Base-by-base conservation (phyloP, 2,888 invertebrate genomes). In the Limnephilus auricula region DNA sequence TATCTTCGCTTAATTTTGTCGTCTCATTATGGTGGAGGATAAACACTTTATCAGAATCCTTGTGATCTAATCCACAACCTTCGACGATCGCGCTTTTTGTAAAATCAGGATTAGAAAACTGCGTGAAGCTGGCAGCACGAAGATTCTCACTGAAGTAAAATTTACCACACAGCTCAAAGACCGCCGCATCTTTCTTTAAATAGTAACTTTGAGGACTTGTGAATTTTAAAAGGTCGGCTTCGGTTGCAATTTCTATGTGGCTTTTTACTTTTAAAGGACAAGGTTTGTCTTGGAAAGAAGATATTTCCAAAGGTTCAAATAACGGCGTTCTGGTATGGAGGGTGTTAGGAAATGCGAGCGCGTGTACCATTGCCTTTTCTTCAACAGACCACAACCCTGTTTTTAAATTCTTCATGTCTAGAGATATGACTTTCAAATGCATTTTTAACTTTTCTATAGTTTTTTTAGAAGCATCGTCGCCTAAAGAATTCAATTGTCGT, bases 51-150 rank as follows among this genome's bases (percentile, higher is more conserved):
- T 95, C 94, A 0, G 96, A 95, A 93, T 97, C 95, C 3, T 96
- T 95, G 82, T 97, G 96, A 94, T 97, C 95, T 65, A 95, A 94
- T 2, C 97, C 97, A 93, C 97, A 96, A 87, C 98, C 98, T 95
- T 98, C 98, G 10, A 98, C 95, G 5, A 98, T 95, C 2, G 98
- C 95, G 94, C 97, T 97, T 90, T 97, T 97, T 9, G 97, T 96
- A 95, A 98, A 98, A 95, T 98, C 98, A 0, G 98, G 96, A 94
- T 98, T 98, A 0, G 97, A 97, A 93, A 97, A 97, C 94, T 97
- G 97, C 0, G 96, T 94, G 94, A 96, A 97, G n/a, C 96, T 95
- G 18, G 95, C 94, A 0, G 96, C 94, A 34, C 95, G 94, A 25
- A 96, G 93, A 18, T 94, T 93, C 5, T 95, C 94, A 90, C 94